Conservation (phyloP, 2,888 invertebrate genomes). For the Caradrina kadenii region DNA sequence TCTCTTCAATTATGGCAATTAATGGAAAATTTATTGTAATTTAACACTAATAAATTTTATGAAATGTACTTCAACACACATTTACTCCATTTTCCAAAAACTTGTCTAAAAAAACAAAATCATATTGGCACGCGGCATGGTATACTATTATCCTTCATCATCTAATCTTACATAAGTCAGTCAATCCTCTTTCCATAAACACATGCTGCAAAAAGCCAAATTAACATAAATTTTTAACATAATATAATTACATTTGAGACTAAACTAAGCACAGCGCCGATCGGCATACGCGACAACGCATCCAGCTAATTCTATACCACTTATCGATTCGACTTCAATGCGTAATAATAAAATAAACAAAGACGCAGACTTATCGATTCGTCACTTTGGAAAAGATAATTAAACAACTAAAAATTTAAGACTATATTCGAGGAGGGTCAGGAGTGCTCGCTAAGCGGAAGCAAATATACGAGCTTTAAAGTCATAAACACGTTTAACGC, state of each 20-base stretch:
- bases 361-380: slow-evolving; percentile 89
- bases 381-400: slow-evolving; percentile 89
- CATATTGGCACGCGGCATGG: slow-evolving; percentile 84
- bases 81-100: slow-evolving; percentile 50
- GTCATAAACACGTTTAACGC: slow-evolving; percentile 75
- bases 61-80: slow-evolving; percentile 53
- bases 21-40: slow-evolving; percentile 64
- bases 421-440: slow-evolving; percentile 89
- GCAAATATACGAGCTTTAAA: slow-evolving; percentile 74
- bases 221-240: slow-evolving; percentile 77
- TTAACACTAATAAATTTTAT: slow-evolving; percentile 42
- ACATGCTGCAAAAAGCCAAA: slow-evolving; percentile 76
- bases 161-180: slow-evolving; percentile 83
- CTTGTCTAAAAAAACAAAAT: slow-evolving; percentile 67
- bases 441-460: slow-evolving; percentile 80
- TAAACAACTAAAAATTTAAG: slow-evolving; percentile 86
- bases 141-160: slow-evolving; percentile 73
- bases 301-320: slow-evolving; percentile 76
- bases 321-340: slow-evolving; percentile 78
- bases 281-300: slow-evolving; percentile 79
- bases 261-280: slow-evolving; percentile 87
- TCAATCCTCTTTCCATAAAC: slow-evolving; percentile 80
- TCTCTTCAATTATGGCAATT: slow-evolving; percentile 75
- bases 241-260: slow-evolving; percentile 86
- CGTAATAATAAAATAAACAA: slow-evolving; percentile 81